phyloP scores from a whole-genome alignment of 2,113 vertebrate genomes.

The Terrapene triunguis region DNA sequence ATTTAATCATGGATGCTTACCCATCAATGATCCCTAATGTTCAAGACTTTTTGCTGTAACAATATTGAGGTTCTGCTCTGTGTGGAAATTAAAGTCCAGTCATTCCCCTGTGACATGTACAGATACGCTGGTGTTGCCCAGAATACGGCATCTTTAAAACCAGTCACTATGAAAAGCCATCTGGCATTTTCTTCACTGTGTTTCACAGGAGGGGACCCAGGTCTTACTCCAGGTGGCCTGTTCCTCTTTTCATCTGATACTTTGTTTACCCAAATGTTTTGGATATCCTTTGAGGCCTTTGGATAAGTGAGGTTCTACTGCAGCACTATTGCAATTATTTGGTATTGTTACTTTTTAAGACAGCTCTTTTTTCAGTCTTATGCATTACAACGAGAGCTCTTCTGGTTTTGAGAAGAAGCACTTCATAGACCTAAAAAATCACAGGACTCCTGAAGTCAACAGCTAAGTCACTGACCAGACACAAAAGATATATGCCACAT shows the following conservation, averaged over 20 bases:
- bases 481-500: neutral
- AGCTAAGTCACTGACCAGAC: neutral
- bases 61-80: neutral
- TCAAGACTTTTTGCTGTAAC: neutral
- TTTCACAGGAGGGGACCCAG: neutral
- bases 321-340: neutral
- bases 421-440: neutral
- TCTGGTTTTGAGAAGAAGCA: neutral
- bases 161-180: accelerated
- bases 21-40: neutral
- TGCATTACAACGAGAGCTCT: neutral
- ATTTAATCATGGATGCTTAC: neutral
- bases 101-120: neutral
- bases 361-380: neutral
- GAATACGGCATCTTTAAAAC: neutral
- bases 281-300: accelerated
- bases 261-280: neutral
- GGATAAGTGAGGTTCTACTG: neutral
- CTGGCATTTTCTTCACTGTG: neutral
- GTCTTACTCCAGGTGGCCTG: neutral
- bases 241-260: neutral
- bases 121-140: neutral
- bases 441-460: neutral
- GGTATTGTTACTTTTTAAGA: neutral
- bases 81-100: neutral